phyloP scores from a whole-genome alignment of 2,797 vertebrate genomes.

The Chelidonichthys spinosus region DNA sequence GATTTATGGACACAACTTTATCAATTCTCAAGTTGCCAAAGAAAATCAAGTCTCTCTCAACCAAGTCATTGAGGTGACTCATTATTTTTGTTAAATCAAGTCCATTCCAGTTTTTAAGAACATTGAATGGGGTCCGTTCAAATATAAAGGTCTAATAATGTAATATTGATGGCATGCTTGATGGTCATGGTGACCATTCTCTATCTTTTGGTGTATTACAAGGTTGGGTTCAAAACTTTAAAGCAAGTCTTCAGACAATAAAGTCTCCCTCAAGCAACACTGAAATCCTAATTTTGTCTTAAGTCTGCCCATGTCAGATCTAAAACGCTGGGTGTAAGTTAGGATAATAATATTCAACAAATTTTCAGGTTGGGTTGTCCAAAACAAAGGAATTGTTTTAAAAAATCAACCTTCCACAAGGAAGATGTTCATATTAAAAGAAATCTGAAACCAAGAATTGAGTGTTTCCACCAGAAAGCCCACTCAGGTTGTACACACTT shows the following conservation, averaged over 20 bases:
- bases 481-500: neutral
- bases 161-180: neutral
- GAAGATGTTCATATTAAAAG: neutral
- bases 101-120: neutral
- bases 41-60: no score
- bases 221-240: no score
- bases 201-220: no score
- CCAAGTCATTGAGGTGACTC: no score
- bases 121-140: neutral
- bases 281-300: no score
- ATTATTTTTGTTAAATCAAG: neutral
- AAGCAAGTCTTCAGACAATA: no score
- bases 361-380: neutral
- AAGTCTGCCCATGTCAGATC: neutral
- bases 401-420: neutral
- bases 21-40: neutral
- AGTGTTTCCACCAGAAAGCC: conserved; percentile 18
- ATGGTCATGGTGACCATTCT: neutral
- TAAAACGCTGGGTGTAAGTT: neutral
- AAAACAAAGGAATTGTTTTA: neutral
- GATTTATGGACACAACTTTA: no score
- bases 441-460: neutral
- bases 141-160: neutral
- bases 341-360: neutral
- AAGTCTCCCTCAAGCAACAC: no score